A percentile compares a stretch with the other conserved stretches of the same genome.
Conservation (phyloP, 2,113 vertebrate species). For the Mixornis gularis region DNA sequence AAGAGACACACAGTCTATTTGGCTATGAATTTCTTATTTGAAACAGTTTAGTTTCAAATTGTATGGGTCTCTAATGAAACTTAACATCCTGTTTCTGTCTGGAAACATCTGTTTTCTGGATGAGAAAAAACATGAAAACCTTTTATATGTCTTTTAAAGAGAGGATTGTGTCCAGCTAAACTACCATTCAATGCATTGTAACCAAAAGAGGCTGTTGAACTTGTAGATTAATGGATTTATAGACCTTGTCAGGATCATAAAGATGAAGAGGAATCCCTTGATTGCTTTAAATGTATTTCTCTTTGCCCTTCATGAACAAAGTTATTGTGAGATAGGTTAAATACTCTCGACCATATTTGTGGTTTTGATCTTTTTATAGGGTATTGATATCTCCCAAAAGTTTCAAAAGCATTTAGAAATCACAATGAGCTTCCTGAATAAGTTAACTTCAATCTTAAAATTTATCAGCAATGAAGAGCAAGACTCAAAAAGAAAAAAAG, state of each 20-base stretch:
- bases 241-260: constrained; percentile 3
- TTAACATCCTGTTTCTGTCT: neutral
- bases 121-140: neutral
- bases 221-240: neutral
- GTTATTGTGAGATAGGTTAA: neutral
- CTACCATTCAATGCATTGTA: neutral
- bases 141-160: neutral
- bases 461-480: neutral
- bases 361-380: neutral
- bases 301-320: neutral
- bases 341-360: neutral
- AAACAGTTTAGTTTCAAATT: neutral
- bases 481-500: neutral
- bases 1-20: neutral
- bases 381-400: neutral
- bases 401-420: neutral
- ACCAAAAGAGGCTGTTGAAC: neutral
- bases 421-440: neutral
- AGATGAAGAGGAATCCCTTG: neutral
- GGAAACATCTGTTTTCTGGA: constrained; percentile 31
- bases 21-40: neutral
- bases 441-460: neutral
- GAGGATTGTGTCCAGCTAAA: neutral
- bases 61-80: constrained; percentile 30
- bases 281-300: neutral